Percentiles rank a stretch among this genome's conserved stretches.
Evolutionary conservation across 2,888 invertebrate species (phyloP).

Genomic region (Oscheius sp.): DNA sequence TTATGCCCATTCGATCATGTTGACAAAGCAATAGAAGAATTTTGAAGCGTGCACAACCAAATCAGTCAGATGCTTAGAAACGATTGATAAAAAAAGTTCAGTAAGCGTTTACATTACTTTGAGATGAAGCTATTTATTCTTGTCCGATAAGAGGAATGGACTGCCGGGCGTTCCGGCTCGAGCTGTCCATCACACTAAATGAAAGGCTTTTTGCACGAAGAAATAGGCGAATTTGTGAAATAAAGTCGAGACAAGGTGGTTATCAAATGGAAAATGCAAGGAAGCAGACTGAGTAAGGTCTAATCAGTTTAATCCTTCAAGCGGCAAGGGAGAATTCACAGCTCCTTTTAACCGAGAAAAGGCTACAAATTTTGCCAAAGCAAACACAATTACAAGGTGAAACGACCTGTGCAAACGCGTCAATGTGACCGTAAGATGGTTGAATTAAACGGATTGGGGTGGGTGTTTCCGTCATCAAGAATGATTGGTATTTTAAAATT

Average conservation of each 20-base stretch:
- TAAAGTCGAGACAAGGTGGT: not conserved
- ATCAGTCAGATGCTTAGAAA: not conserved
- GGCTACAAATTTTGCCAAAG: not conserved
- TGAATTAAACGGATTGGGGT: conserved; percentile 5
- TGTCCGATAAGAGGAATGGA: no score
- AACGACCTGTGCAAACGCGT: not conserved
- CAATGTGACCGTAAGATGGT: no score
- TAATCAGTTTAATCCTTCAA: not conserved
- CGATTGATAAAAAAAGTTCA: not conserved
- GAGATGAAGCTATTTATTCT: no score
- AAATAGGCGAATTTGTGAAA: not conserved
- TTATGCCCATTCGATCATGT: not conserved
- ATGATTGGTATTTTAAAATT: not conserved
- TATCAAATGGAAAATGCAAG: not conserved
- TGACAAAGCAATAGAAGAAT: conserved; percentile 3
- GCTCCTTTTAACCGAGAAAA: not conserved
- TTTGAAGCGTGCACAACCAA: no score
- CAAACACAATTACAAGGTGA: not conserved
- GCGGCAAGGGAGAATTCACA: not conserved
- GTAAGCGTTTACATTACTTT: not conserved
- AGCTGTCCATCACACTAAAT: not conserved
- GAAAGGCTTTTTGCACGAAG: not conserved
- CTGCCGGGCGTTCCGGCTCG: no score
- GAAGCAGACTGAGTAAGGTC: not conserved
- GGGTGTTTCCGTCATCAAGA: conserved; percentile 3